Base-by-base conservation (phyloP, 2,888 invertebrate genomes). In the Dicycla oo region DNA sequence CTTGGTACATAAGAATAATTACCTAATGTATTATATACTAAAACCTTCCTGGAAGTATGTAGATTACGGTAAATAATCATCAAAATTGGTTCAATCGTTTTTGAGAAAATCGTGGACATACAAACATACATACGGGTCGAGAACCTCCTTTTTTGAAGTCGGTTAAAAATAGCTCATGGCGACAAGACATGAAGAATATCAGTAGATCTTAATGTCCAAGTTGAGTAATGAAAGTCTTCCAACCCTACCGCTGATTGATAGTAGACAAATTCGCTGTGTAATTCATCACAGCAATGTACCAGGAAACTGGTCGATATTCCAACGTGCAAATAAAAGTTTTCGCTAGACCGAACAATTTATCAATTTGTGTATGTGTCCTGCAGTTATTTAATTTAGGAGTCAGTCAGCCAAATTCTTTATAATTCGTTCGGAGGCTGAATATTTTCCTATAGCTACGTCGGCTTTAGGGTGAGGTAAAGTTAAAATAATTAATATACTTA, bases 331-430 rank as follows among this genome's bases (percentile, higher is more conserved):
- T 67, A 69, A 66, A 69, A 15, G 43, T 49, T 60, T 58, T 63
- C 45, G 43, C 68, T 63, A 26, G 66, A 38, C 51, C 34, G 26
- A 64, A 53, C 60, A 69, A 61, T 69, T 64, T 66, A 66, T 69
- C 69, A 72, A 69, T 80, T 69, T 58, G 61, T 65, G 45, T 61
- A 34, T 54, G 23, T 30, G 57, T 38, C 63, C 51, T 66, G 51
- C 72, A 69, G 69, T 80, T 76, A 69, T 76, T 76, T 61, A 72
- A 80, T 80, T 72, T 53, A 57, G 47, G 47, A 62, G 47, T 49
- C 47, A 58, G 62, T 30, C 58, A 67, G 18, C 49, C 23, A 57
- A 69, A 67, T 69, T 56, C 65, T 69, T 64, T 69, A n/a, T 57
- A 30, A 56, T 66, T 60, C 23, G 57, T 54, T 57, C 51, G 49